Conservation (phyloP, 2,113 vertebrate species). For the Haliaeetus leucogaster region DNA sequence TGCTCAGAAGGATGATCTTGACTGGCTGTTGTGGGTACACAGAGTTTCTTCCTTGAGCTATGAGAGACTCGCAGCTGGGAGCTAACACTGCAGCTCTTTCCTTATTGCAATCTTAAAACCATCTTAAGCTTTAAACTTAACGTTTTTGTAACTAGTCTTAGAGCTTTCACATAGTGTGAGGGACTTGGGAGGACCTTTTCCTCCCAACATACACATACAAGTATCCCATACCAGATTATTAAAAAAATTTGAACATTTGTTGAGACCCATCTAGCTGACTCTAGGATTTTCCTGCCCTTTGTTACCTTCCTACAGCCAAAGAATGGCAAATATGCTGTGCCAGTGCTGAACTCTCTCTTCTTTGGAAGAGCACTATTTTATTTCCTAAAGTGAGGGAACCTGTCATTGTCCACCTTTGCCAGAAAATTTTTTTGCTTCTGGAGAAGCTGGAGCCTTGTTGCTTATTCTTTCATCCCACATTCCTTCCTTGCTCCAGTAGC, state of each 20-base stretch:
- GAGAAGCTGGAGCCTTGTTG: background rate
- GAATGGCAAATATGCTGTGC: background rate
- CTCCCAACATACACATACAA: background rate
- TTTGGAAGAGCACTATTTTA: background rate
- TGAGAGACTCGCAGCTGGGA: background rate
- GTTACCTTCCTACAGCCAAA: background rate
- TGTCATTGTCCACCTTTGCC: background rate
- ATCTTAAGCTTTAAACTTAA: background rate
- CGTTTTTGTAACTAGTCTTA: background rate
- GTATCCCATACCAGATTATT: background rate
- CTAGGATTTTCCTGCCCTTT: background rate
- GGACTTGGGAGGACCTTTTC: background rate
- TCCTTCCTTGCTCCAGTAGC: background rate
- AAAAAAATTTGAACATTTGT: fast-evolving
- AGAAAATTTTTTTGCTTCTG: background rate
- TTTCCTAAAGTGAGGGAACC: background rate
- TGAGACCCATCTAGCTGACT: background rate
- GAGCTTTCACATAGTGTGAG: background rate
- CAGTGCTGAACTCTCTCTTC: fast-evolving
- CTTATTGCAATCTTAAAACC: background rate
- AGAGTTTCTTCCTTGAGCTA: background rate
- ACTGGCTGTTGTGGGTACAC: background rate
- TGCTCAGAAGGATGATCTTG: background rate
- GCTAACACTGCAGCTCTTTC: background rate
- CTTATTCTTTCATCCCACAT: background rate